These are phyloP conservation scores for Aphidius gifuensis DNA, from an alignment of 1,140 invertebrate species.

Conservation along the genomic window DNA sequence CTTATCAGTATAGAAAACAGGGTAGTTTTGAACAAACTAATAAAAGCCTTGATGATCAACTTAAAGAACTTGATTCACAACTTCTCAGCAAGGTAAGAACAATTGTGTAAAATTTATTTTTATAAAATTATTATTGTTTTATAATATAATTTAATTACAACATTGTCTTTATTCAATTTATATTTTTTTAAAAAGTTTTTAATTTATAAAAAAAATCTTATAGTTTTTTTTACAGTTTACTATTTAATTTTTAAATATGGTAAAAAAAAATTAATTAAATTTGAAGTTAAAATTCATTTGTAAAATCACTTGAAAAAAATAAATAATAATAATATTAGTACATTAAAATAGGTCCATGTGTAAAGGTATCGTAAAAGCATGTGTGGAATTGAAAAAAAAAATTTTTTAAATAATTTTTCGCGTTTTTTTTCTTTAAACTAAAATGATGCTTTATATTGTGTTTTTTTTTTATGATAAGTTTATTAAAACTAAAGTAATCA, in stretches of 20 bases:
- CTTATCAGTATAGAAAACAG: constrained; percentile 60
- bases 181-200: constrained; percentile 7
- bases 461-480: too few relatives aligned
- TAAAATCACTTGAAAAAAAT: neutral
- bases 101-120: constrained; percentile 35
- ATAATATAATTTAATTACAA: neutral
- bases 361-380: constrained; percentile 20
- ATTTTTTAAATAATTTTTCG: neutral
- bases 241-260: too few relatives aligned
- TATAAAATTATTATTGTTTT: neutral
- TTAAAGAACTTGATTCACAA: constrained; percentile 76
- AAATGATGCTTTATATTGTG: too few relatives aligned
- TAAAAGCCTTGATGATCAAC: constrained; percentile 75
- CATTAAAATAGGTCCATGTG: constrained; percentile 8
- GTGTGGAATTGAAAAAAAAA: constrained; percentile 14
- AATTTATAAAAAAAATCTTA: neutral
- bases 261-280: too few relatives aligned
- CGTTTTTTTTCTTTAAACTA: too few relatives aligned
- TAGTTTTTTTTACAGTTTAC: too few relatives aligned
- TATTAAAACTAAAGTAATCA: too few relatives aligned
- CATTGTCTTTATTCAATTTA: neutral
- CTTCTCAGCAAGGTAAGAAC: constrained; percentile 68
- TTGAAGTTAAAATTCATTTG: too few relatives aligned
- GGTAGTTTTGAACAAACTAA: constrained; percentile 71
- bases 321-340: constrained; percentile 7